phyloP scores from a whole-genome alignment of 2,113 vertebrate genomes.

The Felis catus region F.catus_Fca126_mat1.0 CM031418.1:48471501-48472000 shows the following conservation, averaged over 20 bases:
- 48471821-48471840: not conserved
- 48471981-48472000: not conserved
- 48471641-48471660: not conserved
- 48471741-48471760: not conserved
- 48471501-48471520: not conserved
- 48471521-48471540: not conserved
- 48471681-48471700: not conserved
- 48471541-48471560: not conserved
- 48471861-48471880: not conserved
- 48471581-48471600: not conserved
- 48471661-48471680: not conserved
- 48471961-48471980: not conserved
- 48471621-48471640: not conserved
- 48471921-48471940: not conserved
- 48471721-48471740: not conserved
- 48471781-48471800: too few species aligned
- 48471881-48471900: not conserved
- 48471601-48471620: not conserved
- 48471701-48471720: not conserved
- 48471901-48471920: not conserved
- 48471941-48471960: not conserved
- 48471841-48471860: not conserved
- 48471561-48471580: not conserved
- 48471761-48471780: fast-evolving
- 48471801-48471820: not conserved